phyloP scores from a whole-genome alignment of 1,140 invertebrate genomes.

The Micrasema minimum region DNA sequence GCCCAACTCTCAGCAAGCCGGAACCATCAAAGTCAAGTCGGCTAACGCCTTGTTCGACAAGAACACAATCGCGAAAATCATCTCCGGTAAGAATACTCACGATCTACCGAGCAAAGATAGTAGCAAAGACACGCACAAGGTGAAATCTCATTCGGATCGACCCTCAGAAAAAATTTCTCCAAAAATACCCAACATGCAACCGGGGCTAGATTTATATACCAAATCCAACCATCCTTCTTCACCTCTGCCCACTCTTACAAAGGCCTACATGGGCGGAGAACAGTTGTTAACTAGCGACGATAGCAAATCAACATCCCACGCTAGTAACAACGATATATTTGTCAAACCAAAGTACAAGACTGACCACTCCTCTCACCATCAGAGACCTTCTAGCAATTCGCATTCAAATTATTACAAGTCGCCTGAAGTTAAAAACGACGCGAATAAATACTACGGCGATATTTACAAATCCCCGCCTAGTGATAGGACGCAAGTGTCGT shows the following conservation, averaged over 20 bases:
- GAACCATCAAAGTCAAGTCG: slow-evolving; percentile 46
- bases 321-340: slow-evolving; percentile 41
- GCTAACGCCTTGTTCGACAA: slow-evolving; percentile 46
- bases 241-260: slow-evolving; percentile 12
- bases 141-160: slow-evolving; percentile 6
- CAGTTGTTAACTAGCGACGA: slow-evolving; percentile 20
- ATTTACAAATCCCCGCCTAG: slow-evolving; percentile 25
- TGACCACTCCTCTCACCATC: slow-evolving; percentile 40
- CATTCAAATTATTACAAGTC: slow-evolving; percentile 16
- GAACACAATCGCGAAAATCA: slow-evolving; percentile 47
- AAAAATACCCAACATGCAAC: slow-evolving; percentile 2
- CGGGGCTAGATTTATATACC: slow-evolving; percentile 6
- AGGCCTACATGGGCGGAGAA: slow-evolving; percentile 12
- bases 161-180: not conserved
- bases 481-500: not conserved
- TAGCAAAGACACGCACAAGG: slow-evolving; percentile 26
- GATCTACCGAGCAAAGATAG: slow-evolving; percentile 28
- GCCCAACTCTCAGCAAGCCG: slow-evolving; percentile 3
- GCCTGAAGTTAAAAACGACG: not conserved
- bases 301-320: slow-evolving; percentile 16
- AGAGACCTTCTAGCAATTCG: slow-evolving; percentile 8
- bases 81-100: slow-evolving; percentile 41
- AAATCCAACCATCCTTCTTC: slow-evolving; percentile 19
- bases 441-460: slow-evolving; percentile 23
- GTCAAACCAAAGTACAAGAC: slow-evolving; percentile 47